These are phyloP conservation scores for Vulpes lagopus DNA, from an alignment of 2,113 vertebrate genomes.

Conservation along the genomic window DNA sequence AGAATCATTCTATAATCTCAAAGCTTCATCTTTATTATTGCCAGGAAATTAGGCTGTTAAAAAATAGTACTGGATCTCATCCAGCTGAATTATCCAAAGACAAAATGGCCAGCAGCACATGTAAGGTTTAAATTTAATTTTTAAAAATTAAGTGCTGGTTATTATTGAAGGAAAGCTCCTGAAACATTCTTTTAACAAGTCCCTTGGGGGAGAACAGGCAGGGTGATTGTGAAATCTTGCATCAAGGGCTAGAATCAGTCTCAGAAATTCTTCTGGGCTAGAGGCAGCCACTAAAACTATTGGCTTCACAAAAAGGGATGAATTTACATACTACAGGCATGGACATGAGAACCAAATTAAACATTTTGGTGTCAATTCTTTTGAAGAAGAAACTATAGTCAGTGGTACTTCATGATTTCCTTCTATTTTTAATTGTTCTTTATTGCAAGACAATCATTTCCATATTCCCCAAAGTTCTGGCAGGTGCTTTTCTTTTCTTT, in stretches of 20 bases:
- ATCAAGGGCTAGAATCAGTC: slow-evolving; percentile 42
- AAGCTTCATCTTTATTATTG: slow-evolving; percentile 67
- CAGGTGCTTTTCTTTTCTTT: not conserved
- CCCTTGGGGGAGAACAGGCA: not conserved
- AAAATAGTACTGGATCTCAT: slow-evolving; percentile 34
- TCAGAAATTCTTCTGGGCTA: slow-evolving; percentile 13
- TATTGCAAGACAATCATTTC: not conserved
- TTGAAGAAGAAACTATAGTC: not conserved
- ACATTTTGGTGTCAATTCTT: not conserved
- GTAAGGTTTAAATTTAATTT: slow-evolving; percentile 49
- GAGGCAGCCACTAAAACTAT: not conserved
- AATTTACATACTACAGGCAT: not conserved
- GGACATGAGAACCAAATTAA: slow-evolving; percentile 22
- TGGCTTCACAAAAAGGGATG: not conserved
- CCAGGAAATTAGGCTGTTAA: slow-evolving; percentile 66
- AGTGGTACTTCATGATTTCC: not conserved
- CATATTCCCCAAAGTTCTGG: not conserved
- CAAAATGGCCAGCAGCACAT: slow-evolving; percentile 34
- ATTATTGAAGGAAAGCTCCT: slow-evolving; percentile 36
- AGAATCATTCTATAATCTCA: slow-evolving; percentile 55
- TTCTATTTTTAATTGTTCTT: not conserved
- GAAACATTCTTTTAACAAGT: slow-evolving; percentile 47
- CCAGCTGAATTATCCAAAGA: slow-evolving; percentile 59
- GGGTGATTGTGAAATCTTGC: slow-evolving; percentile 39
- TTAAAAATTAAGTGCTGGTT: slow-evolving; percentile 50